Evolutionary conservation across 1,140 invertebrate species (phyloP).

Genomic region (Ceratosolen solmsi): DNA sequence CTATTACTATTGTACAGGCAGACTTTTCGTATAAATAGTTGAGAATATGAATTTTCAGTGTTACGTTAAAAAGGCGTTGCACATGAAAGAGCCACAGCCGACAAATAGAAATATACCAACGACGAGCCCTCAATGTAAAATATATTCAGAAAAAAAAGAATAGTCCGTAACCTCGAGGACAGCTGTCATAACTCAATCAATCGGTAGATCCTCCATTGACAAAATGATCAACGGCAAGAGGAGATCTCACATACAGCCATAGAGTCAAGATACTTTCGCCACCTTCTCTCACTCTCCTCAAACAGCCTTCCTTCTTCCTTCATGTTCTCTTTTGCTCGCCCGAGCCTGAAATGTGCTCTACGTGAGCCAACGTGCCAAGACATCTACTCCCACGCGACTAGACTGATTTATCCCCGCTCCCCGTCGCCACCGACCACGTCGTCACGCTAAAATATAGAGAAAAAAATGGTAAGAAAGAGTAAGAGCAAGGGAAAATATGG

Average conservation of each 20-base stretch:
- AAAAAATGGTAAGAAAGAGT: constrained; percentile 43
- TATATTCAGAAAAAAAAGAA: not conserved
- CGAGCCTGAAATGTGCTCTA: constrained; percentile 61
- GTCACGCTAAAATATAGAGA: not conserved
- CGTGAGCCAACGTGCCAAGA: constrained; percentile 56
- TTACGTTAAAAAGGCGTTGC: too few relatives aligned
- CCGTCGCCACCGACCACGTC: constrained; percentile 8
- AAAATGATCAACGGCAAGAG: not conserved
- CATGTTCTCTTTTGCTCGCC: constrained; percentile 59
- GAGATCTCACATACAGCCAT: not conserved
- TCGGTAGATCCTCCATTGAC: not conserved
- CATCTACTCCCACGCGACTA: constrained; percentile 16
- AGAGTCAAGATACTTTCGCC: not conserved
- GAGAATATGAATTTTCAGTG: too few relatives aligned
- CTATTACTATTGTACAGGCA: too few relatives aligned
- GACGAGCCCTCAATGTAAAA: too few relatives aligned
- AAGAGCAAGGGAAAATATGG: constrained; percentile 31
- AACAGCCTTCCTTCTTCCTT: not conserved
- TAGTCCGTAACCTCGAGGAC: not conserved
- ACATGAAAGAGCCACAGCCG: too few relatives aligned
- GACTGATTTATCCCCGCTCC: constrained; percentile 49
- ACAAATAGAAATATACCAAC: too few relatives aligned
- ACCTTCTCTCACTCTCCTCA: not conserved
- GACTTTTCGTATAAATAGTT: too few relatives aligned
- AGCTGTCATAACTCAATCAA: not conserved